phyloP scores from a whole-genome alignment of 2,113 vertebrate species.

The Lamprologus sp. region DNA sequence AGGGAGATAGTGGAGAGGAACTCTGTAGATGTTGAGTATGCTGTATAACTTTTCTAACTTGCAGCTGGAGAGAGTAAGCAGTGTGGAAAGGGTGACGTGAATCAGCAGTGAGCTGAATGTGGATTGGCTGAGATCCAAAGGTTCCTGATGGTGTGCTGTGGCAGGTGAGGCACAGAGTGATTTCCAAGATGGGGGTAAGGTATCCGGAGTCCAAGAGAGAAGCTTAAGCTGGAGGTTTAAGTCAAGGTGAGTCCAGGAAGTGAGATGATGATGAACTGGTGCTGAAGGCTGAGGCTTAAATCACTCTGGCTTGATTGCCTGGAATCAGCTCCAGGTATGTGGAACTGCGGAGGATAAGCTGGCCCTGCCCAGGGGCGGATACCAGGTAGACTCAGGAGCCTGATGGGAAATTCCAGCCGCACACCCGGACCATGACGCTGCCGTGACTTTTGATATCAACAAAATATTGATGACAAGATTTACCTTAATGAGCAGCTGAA shows the following conservation, averaged over 20 bases:
- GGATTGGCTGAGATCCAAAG: background rate
- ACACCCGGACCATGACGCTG: background rate
- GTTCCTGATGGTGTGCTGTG: background rate
- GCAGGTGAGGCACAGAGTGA: background rate
- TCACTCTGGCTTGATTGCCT: background rate
- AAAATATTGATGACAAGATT: background rate
- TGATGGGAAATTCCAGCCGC: background rate
- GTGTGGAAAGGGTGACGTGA: fast-evolving
- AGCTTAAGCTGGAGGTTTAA: background rate
- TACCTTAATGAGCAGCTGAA: background rate
- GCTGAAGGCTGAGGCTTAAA: background rate
- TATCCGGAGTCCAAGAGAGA: background rate
- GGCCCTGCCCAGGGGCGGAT: background rate
- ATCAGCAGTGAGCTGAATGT: background rate
- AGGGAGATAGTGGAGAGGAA: background rate
- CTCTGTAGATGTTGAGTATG: background rate
- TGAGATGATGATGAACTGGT: background rate
- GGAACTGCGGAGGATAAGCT: background rate
- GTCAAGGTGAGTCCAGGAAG: background rate
- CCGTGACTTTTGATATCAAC: background rate
- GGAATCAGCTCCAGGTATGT: background rate
- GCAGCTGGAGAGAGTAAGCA: background rate
- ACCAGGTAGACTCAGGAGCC: background rate
- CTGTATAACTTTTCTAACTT: background rate
- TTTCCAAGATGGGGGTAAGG: background rate